These are phyloP conservation scores for Axis porcinus DNA, from an alignment of 2,113 vertebrate genomes.

Conservation along the genomic window DNA sequence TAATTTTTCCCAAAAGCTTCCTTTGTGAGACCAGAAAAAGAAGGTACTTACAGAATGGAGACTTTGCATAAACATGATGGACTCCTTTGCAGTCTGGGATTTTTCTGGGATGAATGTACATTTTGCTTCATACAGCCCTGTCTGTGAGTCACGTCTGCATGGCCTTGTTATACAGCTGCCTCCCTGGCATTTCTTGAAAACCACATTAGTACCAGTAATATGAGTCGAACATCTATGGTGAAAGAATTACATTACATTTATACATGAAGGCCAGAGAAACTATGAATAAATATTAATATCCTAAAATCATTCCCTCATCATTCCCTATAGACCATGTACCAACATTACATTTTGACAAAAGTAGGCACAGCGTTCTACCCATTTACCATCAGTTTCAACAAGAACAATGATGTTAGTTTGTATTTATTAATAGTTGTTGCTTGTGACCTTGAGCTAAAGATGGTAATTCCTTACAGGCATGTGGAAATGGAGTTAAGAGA, in stretches of 20 bases:
- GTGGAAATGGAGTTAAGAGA: constrained; percentile 15
- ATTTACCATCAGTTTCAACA: neutral
- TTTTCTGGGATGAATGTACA: constrained; percentile 75
- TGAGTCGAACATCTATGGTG: constrained; percentile 72
- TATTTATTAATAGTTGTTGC: neutral
- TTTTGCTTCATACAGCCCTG: constrained; percentile 65
- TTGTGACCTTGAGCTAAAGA: neutral
- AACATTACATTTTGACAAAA: constrained; percentile 19
- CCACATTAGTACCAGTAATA: constrained; percentile 55
- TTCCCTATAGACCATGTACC: neutral
- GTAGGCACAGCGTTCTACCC: neutral
- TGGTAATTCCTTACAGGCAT: neutral
- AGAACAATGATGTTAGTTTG: neutral
- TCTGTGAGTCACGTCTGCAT: constrained; percentile 47
- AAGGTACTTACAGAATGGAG: constrained; percentile 75
- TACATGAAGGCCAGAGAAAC: neutral
- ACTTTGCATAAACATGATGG: constrained; percentile 77
- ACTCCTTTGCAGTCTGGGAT: constrained; percentile 55
- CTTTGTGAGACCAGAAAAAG: neutral
- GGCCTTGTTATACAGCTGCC: neutral
- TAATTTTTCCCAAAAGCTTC: neutral
- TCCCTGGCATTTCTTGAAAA: constrained; percentile 16
- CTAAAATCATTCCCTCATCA: neutral
- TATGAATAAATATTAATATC: neutral
- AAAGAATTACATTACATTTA: constrained; percentile 8